Base-by-base conservation (phyloP, 2,797 vertebrate genomes). In the Simalia tracyae region DNA sequence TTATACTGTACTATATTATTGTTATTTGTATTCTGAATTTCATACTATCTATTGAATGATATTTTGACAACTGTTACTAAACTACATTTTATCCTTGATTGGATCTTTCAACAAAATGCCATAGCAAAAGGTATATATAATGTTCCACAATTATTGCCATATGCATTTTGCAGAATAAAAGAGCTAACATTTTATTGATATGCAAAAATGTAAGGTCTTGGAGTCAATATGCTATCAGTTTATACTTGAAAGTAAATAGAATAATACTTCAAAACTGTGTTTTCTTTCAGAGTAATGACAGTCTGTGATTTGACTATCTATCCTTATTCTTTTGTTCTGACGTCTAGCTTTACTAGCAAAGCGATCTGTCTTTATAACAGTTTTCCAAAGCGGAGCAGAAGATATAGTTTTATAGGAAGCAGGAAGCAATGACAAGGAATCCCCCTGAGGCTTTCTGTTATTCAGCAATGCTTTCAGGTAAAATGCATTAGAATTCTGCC, bases 311-410 rank as follows among this genome's bases (percentile, higher is more conserved):
- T 26, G 28, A 64, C 46, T 84, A 56, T 56, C 14, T 56, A 28
- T 36, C 63, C 36, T 92, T 66, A 60, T 63, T 60, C 63, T 92
- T 54, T 36, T 68, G 66, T 89, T 86, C 56, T 72, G 56, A 68
- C 54, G n/a, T 92, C 88, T 72, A 92, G 81, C 89, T 86, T 89
- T 89, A 61, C 31, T 86, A 86, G 36, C 59, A 64, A 89, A 92
- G 54, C 63, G 46, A 19, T 86, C 60, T 72, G 56, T 31, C 15
- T 57, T 86, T 28, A 72, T 24, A 68, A 68, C 31, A 46, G 17
- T 66, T 50, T 92, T 89, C n/a, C 54, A 85, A 86, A 89, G 61
- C 36, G 72, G 81, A 86, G 56, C 31, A 63, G 61, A 92, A 89
- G 88, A 50, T 92, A 89, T 54, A 36, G 61, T 60, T 92, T 86